Evolutionary conservation across 2,888 invertebrate species (phyloP).

Genomic region (Empis livida): DNA sequence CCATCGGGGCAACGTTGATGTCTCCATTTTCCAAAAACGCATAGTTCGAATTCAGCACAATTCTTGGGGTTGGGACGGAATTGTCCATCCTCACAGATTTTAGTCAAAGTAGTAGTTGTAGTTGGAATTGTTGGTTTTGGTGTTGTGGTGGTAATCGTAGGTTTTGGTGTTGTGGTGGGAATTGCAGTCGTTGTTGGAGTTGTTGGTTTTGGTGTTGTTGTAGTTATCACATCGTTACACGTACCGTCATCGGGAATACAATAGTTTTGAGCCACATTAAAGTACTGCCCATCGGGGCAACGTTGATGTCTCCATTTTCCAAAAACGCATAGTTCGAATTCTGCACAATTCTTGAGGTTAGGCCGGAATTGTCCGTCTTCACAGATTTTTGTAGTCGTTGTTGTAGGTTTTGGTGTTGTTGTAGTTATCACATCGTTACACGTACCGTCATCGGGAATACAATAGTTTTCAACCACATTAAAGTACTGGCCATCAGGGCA

Average conservation of each 20-base stretch:
- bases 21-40: no score
- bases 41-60: no score
- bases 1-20: no score
- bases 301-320: background rate
- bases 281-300: background rate
- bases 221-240: background rate
- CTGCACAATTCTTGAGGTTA: background rate
- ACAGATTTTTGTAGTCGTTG: background rate
- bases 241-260: background rate
- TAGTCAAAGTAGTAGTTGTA: no score
- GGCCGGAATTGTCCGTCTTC: background rate
- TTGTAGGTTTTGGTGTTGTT: background rate
- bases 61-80: no score
- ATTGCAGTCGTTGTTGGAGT: no score
- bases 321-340: background rate
- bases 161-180: no score
- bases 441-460: background rate
- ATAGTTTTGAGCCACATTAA: background rate
- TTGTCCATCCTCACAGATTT: no score
- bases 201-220: no score
- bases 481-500: background rate
- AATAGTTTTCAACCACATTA: background rate
- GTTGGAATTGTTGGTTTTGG: no score
- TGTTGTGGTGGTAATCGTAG: no score
- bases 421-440: background rate